These are phyloP conservation scores for Astyanax mexicanus DNA, from an alignment of 2,797 vertebrate species.

Conservation along the genomic window DNA sequence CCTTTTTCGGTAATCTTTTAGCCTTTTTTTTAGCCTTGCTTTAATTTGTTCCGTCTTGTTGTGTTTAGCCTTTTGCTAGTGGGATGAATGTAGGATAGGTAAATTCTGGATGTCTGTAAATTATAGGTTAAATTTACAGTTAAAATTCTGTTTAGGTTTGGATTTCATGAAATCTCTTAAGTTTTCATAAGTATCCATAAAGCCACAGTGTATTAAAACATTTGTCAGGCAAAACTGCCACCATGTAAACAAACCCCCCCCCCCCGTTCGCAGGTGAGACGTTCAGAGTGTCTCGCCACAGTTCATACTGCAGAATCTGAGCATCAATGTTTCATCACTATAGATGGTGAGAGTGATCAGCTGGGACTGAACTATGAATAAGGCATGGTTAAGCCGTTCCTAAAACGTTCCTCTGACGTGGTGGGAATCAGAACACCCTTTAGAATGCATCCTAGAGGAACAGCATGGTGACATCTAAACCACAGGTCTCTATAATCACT, in stretches of 20 bases:
- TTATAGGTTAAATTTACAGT: too few species aligned
- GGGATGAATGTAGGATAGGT: too few species aligned
- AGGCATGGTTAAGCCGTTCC: constrained; percentile 14
- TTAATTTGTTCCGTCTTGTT: too few species aligned
- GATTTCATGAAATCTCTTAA: too few species aligned
- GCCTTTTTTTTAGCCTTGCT: too few species aligned
- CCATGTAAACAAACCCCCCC: constrained; percentile 15
- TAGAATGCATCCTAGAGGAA: not conserved
- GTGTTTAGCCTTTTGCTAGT: too few species aligned
- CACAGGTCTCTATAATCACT: constrained; percentile 3
- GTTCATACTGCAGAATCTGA: constrained; percentile 9
- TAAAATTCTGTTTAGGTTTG: too few species aligned
- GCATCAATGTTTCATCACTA: constrained; percentile 48
- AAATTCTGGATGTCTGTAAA: too few species aligned
- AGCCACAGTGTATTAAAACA: not conserved
- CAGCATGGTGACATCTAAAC: not conserved
- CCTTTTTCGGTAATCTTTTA: too few species aligned
- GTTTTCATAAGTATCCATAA: not conserved
- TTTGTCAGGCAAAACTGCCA: not conserved
- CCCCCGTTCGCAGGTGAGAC: constrained; percentile 8
- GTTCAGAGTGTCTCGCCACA: not conserved
- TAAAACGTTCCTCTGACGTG: constrained; percentile 7
- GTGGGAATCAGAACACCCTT: not conserved
- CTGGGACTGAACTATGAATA: constrained; percentile 34
- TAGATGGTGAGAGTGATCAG: constrained; percentile 31